phyloP scores from a whole-genome alignment of 2,797 vertebrate genomes.

The Stomatorhinus walkeri region DNA sequence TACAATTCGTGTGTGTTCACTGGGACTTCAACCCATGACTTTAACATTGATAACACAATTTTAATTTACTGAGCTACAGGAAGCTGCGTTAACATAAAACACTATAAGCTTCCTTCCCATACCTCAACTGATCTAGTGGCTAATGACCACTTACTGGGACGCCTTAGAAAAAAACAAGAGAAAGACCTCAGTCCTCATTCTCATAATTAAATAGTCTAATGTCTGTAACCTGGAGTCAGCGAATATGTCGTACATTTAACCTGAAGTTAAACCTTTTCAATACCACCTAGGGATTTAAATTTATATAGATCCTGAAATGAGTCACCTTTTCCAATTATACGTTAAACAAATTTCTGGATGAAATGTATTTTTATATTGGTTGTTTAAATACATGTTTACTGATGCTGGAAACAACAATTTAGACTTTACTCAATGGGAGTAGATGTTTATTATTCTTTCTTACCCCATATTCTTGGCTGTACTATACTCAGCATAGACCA shows the following conservation, averaged over 20 bases:
- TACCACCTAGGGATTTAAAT: background rate
- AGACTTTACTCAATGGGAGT: background rate
- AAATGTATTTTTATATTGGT: background rate
- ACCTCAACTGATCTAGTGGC: background rate
- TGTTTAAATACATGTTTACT: background rate
- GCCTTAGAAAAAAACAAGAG: background rate
- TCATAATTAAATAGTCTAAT: background rate
- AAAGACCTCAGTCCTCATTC: background rate
- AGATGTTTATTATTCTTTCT: background rate
- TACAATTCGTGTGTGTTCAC: background rate
- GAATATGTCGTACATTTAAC: background rate
- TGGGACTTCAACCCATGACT: background rate
- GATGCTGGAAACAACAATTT: background rate
- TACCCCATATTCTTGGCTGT: background rate
- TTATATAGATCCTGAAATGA: background rate
- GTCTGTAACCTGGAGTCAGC: background rate
- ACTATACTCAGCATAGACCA: background rate
- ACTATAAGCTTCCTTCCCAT: background rate
- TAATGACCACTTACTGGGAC: background rate
- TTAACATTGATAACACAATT: background rate
- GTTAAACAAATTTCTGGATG: constrained; percentile 19
- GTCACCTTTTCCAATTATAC: constrained; percentile 16
- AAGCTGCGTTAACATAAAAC: background rate
- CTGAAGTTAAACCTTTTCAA: background rate
- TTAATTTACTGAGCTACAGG: background rate